phyloP scores from a whole-genome alignment of 2,888 invertebrate species.

The Tiliacea citrago region DNA sequence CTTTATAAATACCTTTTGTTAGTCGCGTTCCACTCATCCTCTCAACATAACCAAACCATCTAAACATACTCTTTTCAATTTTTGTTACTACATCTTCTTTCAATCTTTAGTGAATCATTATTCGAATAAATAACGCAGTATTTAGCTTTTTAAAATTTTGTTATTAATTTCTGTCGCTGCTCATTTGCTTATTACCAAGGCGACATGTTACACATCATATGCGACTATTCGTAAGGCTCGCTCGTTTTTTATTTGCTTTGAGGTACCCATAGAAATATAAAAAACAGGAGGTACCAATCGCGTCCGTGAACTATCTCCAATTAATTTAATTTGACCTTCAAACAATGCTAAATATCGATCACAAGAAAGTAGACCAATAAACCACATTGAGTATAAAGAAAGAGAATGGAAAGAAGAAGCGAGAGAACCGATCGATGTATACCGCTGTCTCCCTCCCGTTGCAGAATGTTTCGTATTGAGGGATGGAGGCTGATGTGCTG shows the following conservation, averaged over 20 bases:
- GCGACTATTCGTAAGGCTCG: too few species aligned
- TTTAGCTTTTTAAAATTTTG: too few species aligned
- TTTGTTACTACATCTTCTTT: too few species aligned
- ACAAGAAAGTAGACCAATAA: constrained; percentile 96
- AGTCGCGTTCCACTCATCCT: too few species aligned
- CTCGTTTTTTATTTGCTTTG: not conserved
- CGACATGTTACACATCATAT: too few species aligned
- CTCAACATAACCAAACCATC: too few species aligned
- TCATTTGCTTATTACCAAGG: too few species aligned
- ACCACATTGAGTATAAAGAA: constrained; percentile 97
- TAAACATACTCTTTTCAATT: too few species aligned
- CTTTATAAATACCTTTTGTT: too few species aligned
- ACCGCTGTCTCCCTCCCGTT: constrained; percentile 94
- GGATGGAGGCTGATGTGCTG: constrained; percentile 92
- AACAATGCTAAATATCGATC: constrained; percentile 31
- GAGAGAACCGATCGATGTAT: constrained; percentile 96
- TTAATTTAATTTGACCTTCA: not conserved
- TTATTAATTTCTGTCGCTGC: too few species aligned
- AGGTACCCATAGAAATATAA: not conserved
- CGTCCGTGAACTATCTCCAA: not conserved
- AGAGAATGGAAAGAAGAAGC: constrained; percentile 97
- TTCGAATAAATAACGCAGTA: too few species aligned
- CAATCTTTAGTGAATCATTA: too few species aligned
- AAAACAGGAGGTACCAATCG: not conserved
- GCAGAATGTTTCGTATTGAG: constrained; percentile 96